A percentile compares a stretch with the other conserved stretches of the same genome.
Evolutionary conservation across 2,113 vertebrate genomes (phyloP).

Genomic region (Protobothrops flavoviridis): DNA sequence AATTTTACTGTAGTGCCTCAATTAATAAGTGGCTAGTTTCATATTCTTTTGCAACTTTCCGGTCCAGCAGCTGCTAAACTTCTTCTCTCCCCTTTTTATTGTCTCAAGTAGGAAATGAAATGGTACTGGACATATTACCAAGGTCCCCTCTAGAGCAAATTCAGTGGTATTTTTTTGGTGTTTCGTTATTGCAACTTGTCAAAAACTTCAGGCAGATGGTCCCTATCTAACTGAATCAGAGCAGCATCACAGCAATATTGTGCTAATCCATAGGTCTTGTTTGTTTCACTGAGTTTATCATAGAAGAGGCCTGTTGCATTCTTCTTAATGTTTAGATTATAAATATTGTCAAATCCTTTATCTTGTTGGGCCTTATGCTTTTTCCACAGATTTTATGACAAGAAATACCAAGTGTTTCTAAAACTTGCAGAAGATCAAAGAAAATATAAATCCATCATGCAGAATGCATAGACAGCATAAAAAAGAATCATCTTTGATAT

Average conservation of each 20-base stretch:
- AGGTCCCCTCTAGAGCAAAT: background rate
- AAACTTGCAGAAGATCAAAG: slow-evolving; percentile 86
- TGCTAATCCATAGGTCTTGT: background rate
- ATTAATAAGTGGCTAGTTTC: background rate
- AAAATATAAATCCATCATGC: slow-evolving; percentile 88
- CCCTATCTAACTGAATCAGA: background rate
- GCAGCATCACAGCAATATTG: background rate
- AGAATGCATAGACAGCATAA: slow-evolving; percentile 32
- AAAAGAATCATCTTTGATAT: background rate
- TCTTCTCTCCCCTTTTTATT: background rate
- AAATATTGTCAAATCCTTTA: background rate
- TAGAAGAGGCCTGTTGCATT: background rate
- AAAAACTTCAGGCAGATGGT: background rate
- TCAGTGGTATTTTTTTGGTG: background rate
- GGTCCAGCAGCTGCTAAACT: background rate
- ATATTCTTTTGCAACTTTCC: too few relatives aligned
- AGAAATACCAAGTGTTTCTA: slow-evolving; percentile 89
- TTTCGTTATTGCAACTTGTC: background rate
- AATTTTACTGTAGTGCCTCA: background rate
- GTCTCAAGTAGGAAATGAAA: background rate
- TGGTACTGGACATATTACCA: background rate
- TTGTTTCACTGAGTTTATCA: background rate
- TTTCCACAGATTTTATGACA: slow-evolving; percentile 84
- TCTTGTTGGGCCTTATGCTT: slow-evolving; percentile 15
- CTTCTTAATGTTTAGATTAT: fast-evolving